Percentiles rank a stretch among this genome's conserved stretches.
These are phyloP conservation scores for Nerophis lumbriciformis DNA, from an alignment of 2,113 vertebrate species.

Conservation along the genomic window DNA sequence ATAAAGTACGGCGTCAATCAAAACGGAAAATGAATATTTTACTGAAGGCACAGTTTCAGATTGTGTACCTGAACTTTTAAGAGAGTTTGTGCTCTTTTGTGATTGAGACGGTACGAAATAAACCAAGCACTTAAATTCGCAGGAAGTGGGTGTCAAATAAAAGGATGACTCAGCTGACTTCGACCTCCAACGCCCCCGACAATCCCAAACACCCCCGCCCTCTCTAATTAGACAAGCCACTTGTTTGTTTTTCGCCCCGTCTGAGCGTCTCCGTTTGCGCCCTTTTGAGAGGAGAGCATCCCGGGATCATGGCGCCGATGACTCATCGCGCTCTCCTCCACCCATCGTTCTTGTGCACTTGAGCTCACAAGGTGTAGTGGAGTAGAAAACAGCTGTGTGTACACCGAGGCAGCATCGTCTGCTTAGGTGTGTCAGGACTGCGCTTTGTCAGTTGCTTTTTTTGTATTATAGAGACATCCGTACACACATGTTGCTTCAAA, in stretches of 20 bases:
- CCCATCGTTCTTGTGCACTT: constrained; percentile 50
- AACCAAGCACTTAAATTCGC: constrained; percentile 25
- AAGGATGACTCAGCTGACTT: constrained; percentile 56
- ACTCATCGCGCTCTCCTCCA: constrained; percentile 66
- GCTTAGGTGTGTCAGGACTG: constrained; percentile 44
- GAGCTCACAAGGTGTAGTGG: background rate
- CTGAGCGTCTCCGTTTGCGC: constrained; percentile 14
- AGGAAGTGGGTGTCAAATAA: constrained; percentile 62
- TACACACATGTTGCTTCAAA: constrained; percentile 50
- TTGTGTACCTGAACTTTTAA: background rate
- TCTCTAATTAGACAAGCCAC: constrained; percentile 57
- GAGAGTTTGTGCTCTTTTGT: background rate
- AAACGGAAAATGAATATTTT: too few species aligned
- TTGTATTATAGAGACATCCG: background rate
- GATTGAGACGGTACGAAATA: constrained; percentile 14
- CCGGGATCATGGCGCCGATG: constrained; percentile 41
- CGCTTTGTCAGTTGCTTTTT: background rate
- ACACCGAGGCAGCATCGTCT: constrained; percentile 37
- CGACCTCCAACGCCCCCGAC: constrained; percentile 30
- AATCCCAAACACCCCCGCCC: constrained; percentile 36
- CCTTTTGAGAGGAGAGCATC: constrained; percentile 40
- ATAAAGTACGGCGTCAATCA: too few species aligned
- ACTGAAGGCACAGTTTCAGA: too few species aligned
- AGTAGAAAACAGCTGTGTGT: constrained; percentile 45
- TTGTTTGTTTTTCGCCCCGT: constrained; percentile 48